These are phyloP conservation scores for Apaloderma vittatum DNA, from an alignment of 2,113 vertebrate genomes.

Conservation along the genomic window DNA sequence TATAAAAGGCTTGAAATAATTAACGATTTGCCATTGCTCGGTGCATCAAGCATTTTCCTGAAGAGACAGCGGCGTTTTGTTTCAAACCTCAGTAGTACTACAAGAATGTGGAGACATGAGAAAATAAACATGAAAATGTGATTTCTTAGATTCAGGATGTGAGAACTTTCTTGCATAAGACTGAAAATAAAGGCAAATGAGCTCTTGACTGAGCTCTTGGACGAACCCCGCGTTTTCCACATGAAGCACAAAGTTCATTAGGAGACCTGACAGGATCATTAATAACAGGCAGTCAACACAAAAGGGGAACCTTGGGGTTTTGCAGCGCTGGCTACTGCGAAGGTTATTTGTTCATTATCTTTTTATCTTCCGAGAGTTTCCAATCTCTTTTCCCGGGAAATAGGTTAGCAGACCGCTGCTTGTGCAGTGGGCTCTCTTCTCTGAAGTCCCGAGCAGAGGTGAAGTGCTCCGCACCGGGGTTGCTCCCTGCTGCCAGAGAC, in stretches of 20 bases:
- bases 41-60: background rate
- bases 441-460: background rate
- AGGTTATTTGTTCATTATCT: conserved; percentile 53
- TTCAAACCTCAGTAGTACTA: background rate
- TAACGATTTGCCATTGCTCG: background rate
- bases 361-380: conserved; percentile 7
- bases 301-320: background rate
- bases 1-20: conserved; percentile 30
- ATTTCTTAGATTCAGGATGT: background rate
- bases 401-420: background rate
- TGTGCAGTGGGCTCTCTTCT: accelerated
- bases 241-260: background rate
- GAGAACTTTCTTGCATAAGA: background rate
- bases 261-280: conserved; percentile 9
- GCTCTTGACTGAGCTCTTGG: background rate
- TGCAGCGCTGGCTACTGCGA: background rate
- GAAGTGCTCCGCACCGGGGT: background rate
- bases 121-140: background rate
- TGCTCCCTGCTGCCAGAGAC: background rate
- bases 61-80: background rate
- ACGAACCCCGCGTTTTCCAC: background rate
- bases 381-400: background rate
- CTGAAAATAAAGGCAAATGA: background rate
- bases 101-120: background rate
- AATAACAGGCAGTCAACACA: conserved; percentile 7